Conservation (phyloP, 2,888 invertebrate species). For the Acleris cristana region DNA sequence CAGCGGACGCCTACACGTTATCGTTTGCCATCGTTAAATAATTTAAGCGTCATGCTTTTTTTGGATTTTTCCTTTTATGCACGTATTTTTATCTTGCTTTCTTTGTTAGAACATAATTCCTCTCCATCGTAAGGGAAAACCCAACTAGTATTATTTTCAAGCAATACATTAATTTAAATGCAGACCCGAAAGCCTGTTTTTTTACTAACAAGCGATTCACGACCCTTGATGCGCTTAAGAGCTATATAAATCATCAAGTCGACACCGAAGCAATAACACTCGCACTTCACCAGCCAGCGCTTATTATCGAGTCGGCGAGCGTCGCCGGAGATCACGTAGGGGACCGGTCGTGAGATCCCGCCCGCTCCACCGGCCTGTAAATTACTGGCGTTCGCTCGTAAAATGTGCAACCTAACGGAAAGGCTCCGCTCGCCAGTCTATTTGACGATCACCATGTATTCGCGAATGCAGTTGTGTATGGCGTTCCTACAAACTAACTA, state of each 20-base stretch:
- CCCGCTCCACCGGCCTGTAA: conserved; percentile 48
- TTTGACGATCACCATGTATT: conserved; percentile 23
- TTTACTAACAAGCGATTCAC: neutral
- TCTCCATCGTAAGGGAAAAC: too few relatives aligned
- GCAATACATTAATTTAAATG: too few relatives aligned
- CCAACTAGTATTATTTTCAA: too few relatives aligned
- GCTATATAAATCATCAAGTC: conserved; percentile 28
- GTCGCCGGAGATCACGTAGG: conserved; percentile 76
- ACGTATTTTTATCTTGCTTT: too few relatives aligned
- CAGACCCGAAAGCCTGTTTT: too few relatives aligned
- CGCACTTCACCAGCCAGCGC: conserved; percentile 44
- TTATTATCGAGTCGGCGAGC: conserved; percentile 66
- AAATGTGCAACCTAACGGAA: conserved; percentile 76
- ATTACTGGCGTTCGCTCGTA: conserved; percentile 58
- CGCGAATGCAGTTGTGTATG: conserved; percentile 21
- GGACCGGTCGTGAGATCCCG: conserved; percentile 63
- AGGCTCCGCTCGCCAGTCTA: conserved; percentile 41
- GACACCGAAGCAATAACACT: conserved; percentile 38
- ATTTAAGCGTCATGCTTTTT: too few relatives aligned
- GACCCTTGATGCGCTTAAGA: neutral
- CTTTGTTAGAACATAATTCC: too few relatives aligned
- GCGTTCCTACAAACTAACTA: conserved; percentile 20
- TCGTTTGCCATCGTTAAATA: too few relatives aligned
- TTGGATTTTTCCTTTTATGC: too few relatives aligned
- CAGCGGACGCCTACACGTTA: too few relatives aligned